Evolutionary conservation across 2,888 invertebrate species (phyloP), one percentile per base, ranked within the genome.

Genomic region (Macrophya annulata): DNA sequence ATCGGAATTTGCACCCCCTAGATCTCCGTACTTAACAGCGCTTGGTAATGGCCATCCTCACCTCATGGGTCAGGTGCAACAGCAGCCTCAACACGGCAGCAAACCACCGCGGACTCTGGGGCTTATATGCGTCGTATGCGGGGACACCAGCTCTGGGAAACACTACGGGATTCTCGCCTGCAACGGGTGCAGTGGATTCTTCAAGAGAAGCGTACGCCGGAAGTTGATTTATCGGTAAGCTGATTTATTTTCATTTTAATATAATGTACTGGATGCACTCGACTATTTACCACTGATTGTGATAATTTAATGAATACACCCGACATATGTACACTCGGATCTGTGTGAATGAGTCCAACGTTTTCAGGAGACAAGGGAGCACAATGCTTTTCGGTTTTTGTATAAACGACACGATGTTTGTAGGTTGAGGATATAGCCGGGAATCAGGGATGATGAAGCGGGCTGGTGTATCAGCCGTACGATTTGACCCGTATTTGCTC

Each of bases 171-270:
- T 99, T 91, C 95, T 99, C 87, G 99, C 99, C 0, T 99, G 99
- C 94, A 99, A 99, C 92, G 99, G 99, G 0, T 99, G 99, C 95
- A 99, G 98, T 85, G 99, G 99, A 0, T 99, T 99, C 95, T 99
- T 99, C 95, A 99, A 99, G 93, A 94, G 99, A 88, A 98, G 98
- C 88, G 99, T 99, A 59, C 95, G 99, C 84, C 95, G 99, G 92
- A 99, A 99, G 94, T 96, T 99, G 87, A 99, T 99, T 89, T 99
- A 99, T 95, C 97, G 99, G 99, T 99, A 90, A 91, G 94, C 21
- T 72, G 62, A 40, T 25, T 62, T 12, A 1, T 8, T 37, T 17
- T 6, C 9, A 68, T 37, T 62, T 68, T 37, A n/a, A 62, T 31
- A 2, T 37, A 15, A 25, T 5, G 9, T 37, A 8, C 68, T 5